Evolutionary conservation across 2,797 vertebrate species (phyloP).

Genomic region (Anguilla pacifica): DNA sequence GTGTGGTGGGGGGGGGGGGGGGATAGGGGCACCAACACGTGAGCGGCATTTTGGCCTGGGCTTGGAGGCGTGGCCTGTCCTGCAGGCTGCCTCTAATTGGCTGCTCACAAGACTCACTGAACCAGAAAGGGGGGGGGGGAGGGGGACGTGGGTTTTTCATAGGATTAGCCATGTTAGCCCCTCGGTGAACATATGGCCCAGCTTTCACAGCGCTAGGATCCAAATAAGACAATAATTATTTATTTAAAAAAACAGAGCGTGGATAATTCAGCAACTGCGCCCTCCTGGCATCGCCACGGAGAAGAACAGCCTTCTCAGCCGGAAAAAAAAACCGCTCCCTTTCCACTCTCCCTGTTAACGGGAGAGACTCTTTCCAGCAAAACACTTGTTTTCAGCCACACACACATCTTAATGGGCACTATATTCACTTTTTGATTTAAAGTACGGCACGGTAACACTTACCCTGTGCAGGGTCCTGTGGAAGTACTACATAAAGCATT

Average conservation of each 20-base stretch:
- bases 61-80: background rate
- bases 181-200: conserved; percentile 48
- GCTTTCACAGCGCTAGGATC: background rate
- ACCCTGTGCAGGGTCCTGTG: background rate
- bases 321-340: background rate
- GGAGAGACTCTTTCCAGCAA: background rate
- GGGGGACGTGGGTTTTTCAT: background rate
- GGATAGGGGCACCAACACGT: conserved; percentile 9
- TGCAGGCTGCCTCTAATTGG: background rate
- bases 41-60: conserved; percentile 19
- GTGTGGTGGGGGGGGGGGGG: too few species aligned
- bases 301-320: background rate
- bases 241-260: conserved; percentile 23
- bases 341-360: background rate
- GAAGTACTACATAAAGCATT: background rate
- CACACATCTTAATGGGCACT: background rate
- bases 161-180: conserved; percentile 44
- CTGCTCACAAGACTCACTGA: conserved; percentile 37
- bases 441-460: background rate
- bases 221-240: background rate
- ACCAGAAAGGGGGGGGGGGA: conserved; percentile 50
- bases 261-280: conserved; percentile 20
- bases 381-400: conserved; percentile 1
- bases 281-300: conserved; percentile 14
- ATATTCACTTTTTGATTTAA: background rate